Percentiles rank a stretch among this genome's conserved stretches.
Conservation (phyloP, 2,797 vertebrate species). For the Melanotaenia maccullochi region DNA sequence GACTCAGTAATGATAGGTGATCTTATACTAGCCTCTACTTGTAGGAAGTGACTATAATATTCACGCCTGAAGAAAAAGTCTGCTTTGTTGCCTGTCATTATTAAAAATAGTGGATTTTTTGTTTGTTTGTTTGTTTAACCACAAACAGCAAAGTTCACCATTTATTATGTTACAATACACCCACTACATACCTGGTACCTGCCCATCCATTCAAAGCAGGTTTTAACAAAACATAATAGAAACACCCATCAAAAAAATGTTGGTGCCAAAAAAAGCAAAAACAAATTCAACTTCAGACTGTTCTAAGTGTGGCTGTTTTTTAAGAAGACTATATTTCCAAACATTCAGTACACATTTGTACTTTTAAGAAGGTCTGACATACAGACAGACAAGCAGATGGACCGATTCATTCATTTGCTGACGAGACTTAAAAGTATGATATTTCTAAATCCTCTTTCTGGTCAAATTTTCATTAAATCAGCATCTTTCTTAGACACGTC, state of each 20-base stretch:
- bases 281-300: no score
- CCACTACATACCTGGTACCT: not conserved
- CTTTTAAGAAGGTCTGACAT: no score
- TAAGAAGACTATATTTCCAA: no score
- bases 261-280: no score
- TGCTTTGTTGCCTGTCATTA: not conserved
- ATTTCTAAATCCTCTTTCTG: constrained; percentile 1
- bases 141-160: constrained; percentile 25
- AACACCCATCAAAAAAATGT: not conserved
- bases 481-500: not conserved
- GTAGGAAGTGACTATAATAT: not conserved
- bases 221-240: not conserved
- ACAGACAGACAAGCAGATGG: no score
- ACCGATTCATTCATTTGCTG: constrained; percentile 1
- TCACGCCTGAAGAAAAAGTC: not conserved
- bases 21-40: not conserved
- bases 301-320: no score
- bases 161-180: not conserved
- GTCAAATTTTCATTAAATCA: not conserved
- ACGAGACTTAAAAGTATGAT: not conserved
- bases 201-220: not conserved
- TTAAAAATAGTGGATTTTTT: no score
- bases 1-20: no score
- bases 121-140: not conserved
- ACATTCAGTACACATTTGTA: no score